Percentiles rank a stretch among this genome's conserved stretches.
phyloP scores from a whole-genome alignment of 2,888 invertebrate species.

The Eurois occulta region DNA sequence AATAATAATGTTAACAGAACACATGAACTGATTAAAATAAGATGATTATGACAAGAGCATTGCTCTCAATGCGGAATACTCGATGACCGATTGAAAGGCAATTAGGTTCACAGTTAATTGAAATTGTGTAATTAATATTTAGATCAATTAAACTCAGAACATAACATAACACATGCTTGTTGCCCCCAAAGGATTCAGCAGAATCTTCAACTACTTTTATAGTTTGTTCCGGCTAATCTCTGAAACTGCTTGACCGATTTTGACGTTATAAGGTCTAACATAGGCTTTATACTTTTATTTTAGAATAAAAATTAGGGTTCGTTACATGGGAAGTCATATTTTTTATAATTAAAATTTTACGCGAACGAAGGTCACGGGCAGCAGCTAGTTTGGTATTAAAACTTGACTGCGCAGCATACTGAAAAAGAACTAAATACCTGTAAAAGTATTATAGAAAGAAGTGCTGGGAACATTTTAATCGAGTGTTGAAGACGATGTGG shows the following conservation, averaged over 20 bases:
- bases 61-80: background rate
- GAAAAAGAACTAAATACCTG: constrained; percentile 9
- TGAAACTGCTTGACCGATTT: no score
- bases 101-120: background rate
- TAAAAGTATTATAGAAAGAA: constrained; percentile 21
- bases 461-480: constrained; percentile 49
- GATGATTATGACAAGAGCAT: constrained; percentile 18
- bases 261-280: no score
- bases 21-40: background rate
- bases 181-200: background rate
- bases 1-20: background rate
- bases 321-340: no score
- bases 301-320: no score
- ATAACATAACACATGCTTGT: background rate
- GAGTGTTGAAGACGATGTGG: constrained; percentile 33
- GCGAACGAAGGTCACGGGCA: no score
- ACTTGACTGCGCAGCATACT: background rate
- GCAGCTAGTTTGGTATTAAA: no score
- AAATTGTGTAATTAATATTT: background rate
- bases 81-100: background rate
- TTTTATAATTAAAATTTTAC: no score
- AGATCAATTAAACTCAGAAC: no score
- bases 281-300: no score
- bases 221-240: no score
- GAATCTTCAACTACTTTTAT: no score